Conservation (phyloP, 1,140 invertebrate genomes). For the Andrena cerasifolii region DNA sequence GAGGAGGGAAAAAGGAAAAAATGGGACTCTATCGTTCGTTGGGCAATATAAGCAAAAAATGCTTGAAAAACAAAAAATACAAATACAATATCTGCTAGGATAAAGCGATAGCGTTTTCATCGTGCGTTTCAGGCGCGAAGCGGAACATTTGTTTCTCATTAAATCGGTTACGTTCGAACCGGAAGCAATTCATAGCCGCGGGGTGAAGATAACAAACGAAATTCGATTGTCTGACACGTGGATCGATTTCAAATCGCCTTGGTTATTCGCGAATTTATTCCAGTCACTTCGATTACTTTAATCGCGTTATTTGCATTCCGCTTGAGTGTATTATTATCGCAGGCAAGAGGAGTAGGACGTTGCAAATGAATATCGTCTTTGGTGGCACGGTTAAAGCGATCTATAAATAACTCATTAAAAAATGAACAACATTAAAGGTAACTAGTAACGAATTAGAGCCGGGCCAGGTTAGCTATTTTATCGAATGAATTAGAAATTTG, state of each 20-base stretch:
- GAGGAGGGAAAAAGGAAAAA: too few relatives aligned
- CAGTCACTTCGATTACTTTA: slow-evolving; percentile 2
- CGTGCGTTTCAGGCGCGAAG: too few relatives aligned
- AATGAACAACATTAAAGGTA: too few relatives aligned
- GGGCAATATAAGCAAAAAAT: too few relatives aligned
- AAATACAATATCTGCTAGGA: too few relatives aligned
- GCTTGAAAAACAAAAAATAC: too few relatives aligned
- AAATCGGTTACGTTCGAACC: neutral
- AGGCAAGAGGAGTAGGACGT: neutral
- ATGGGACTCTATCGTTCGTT: too few relatives aligned
- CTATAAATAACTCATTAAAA: slow-evolving; percentile 9
- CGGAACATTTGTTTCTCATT: neutral
- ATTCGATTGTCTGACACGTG: slow-evolving; percentile 8
- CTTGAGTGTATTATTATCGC: neutral
- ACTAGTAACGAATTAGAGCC: too few relatives aligned
- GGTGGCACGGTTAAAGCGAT: neutral
- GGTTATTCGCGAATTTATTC: neutral
- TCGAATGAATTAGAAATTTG: neutral
- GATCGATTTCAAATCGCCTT: slow-evolving; percentile 4
- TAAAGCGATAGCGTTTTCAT: too few relatives aligned
- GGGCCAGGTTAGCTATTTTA: neutral
- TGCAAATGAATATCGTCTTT: neutral
- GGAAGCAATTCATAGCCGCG: slow-evolving; percentile 8
- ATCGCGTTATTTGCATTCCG: slow-evolving; percentile 5
- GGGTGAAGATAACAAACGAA: neutral